phyloP scores from a whole-genome alignment of 2,113 vertebrate species.

The Mobula birostris region DNA sequence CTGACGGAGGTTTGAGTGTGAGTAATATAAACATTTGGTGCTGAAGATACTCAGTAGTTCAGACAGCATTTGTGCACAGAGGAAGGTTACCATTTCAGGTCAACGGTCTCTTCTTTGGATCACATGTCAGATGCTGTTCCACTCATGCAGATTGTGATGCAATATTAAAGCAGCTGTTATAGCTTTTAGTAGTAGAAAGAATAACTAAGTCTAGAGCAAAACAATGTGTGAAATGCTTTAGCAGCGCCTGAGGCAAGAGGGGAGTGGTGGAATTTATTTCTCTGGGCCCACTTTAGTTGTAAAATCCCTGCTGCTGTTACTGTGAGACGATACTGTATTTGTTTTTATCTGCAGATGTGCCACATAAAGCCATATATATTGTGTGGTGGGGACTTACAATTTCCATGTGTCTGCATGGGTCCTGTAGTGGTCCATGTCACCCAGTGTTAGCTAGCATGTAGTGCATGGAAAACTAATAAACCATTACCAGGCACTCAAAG shows the following conservation, averaged over 20 bases:
- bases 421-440: slow-evolving; percentile 40
- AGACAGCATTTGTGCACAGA: too few species aligned
- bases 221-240: not conserved
- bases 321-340: not conserved
- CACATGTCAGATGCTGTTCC: not conserved
- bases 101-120: not conserved
- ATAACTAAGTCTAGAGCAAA: not conserved
- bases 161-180: not conserved
- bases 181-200: not conserved
- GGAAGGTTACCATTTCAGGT: too few species aligned
- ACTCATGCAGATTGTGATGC: not conserved
- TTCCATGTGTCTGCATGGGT: slow-evolving; percentile 41
- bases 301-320: slow-evolving; percentile 7
- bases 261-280: slow-evolving; percentile 19
- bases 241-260: slow-evolving; percentile 6
- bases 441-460: slow-evolving; percentile 46
- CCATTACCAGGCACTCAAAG: slow-evolving; percentile 51
- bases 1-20: too few species aligned
- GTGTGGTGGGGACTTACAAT: slow-evolving; percentile 25
- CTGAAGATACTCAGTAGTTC: too few species aligned
- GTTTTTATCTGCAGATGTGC: not conserved
- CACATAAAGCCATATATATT: slow-evolving; percentile 25
- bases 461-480: slow-evolving; percentile 46
- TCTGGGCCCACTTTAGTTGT: not conserved
- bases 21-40: too few species aligned